phyloP scores from a whole-genome alignment of 1,140 invertebrate genomes.

The Pogonognathellus flavescens region DNA sequence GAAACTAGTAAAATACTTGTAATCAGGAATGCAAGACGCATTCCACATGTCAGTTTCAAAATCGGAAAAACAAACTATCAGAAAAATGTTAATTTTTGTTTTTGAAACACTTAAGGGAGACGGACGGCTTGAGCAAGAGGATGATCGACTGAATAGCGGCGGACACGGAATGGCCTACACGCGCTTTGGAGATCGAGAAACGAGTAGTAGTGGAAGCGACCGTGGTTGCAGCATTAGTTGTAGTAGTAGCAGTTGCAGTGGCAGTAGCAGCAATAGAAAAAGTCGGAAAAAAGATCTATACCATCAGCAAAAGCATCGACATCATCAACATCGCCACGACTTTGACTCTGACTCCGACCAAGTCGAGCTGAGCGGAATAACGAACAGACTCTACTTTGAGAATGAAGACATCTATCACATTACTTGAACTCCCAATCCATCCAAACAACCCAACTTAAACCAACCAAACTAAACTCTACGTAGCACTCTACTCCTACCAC shows the following conservation, averaged over 20 bases:
- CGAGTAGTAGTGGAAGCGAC: not conserved
- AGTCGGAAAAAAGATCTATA: conserved; percentile 40
- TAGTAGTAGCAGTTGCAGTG: not conserved
- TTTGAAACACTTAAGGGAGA: conserved; percentile 54
- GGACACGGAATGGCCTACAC: conserved; percentile 55
- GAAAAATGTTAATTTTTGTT: conserved; percentile 52
- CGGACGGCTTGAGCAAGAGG: conserved; percentile 6
- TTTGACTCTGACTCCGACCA: conserved; percentile 62
- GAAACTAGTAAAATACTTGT: not conserved
- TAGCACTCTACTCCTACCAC: not conserved
- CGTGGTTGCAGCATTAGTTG: not conserved
- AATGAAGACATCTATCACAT: conserved; percentile 67
- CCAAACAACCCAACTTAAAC: conserved; percentile 38
- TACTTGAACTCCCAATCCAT: conserved; percentile 59
- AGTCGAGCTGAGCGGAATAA: conserved; percentile 66
- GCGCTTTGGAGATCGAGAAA: conserved; percentile 56
- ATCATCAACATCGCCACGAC: conserved; percentile 54
- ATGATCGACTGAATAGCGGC: conserved; percentile 14
- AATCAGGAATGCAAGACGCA: conserved; percentile 31
- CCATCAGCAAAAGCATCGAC: conserved; percentile 41
- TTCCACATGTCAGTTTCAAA: conserved; percentile 33
- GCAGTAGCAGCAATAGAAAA: conserved; percentile 12
- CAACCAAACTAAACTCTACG: conserved; percentile 43
- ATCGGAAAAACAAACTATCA: conserved; percentile 2
- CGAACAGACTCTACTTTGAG: conserved; percentile 66